These are phyloP conservation scores for Caprella mutica DNA, from an alignment of 2,888 invertebrate species.

Conservation along the genomic window DNA sequence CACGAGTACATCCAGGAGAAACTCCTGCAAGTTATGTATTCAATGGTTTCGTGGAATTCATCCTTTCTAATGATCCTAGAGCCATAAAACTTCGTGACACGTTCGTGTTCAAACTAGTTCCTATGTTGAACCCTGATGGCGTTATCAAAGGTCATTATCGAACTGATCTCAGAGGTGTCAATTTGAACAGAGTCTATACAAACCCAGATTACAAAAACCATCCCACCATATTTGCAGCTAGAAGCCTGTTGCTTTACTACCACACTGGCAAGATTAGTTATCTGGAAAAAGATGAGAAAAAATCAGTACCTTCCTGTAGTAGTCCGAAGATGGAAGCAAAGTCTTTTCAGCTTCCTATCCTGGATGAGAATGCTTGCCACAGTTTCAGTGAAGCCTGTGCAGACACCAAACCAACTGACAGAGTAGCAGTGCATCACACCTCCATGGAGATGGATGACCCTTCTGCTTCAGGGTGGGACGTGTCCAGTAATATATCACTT, in stretches of 20 bases:
- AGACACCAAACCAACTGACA: slow-evolving; percentile 4
- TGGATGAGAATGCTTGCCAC: slow-evolving; percentile 33
- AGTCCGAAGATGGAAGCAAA: neutral
- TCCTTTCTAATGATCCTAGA: slow-evolving; percentile 62
- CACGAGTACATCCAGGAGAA: slow-evolving; percentile 84
- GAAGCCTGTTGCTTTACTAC: slow-evolving; percentile 50
- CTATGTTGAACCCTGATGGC: slow-evolving; percentile 84
- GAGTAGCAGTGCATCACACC: slow-evolving; percentile 9
- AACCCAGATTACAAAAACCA: slow-evolving; percentile 61
- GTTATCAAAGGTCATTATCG: slow-evolving; percentile 73
- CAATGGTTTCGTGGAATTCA: slow-evolving; percentile 71
- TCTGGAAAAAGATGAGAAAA: neutral
- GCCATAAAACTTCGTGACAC: slow-evolving; percentile 58
- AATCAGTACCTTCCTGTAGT: neutral
- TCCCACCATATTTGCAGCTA: slow-evolving; percentile 75
- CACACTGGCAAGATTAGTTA: slow-evolving; percentile 36
- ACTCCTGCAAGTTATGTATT: slow-evolving; percentile 82
- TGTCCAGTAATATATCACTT: slow-evolving; percentile 26
- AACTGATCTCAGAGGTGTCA: slow-evolving; percentile 75
- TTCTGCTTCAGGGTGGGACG: slow-evolving; percentile 33
- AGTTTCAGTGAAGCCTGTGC: slow-evolving; percentile 32
- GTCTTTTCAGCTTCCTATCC: slow-evolving; percentile 7
- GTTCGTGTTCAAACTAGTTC: slow-evolving; percentile 80
- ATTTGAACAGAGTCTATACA: slow-evolving; percentile 74
- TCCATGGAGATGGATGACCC: slow-evolving; percentile 32